Percentiles rank a stretch among this genome's conserved stretches.
phyloP scores from a whole-genome alignment of 2,797 vertebrate species.

The Halcyon smyrnensis region DNA sequence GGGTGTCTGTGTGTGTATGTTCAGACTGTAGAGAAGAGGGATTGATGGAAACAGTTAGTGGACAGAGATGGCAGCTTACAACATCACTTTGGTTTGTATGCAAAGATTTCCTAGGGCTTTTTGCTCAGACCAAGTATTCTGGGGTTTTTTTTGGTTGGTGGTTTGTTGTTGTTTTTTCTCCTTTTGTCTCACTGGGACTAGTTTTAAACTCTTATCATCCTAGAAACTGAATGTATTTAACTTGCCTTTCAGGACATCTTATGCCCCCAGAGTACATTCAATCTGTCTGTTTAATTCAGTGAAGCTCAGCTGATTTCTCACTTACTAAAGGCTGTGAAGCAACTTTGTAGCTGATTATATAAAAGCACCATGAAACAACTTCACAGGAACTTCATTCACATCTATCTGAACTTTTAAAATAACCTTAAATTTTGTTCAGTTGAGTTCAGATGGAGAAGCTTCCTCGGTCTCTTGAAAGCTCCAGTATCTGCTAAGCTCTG shows the following conservation, averaged over 20 bases:
- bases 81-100: not conserved
- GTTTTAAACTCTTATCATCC: constrained; percentile 32
- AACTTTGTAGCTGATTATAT: constrained; percentile 49
- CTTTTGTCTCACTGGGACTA: not conserved
- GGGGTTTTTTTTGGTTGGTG: not conserved
- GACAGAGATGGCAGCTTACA: not conserved
- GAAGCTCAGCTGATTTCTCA: constrained; percentile 58
- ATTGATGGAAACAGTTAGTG: not conserved
- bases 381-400: constrained; percentile 18
- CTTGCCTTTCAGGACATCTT: constrained; percentile 51
- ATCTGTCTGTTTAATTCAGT: constrained; percentile 61
- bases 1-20: not conserved
- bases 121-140: not conserved
- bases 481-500: not conserved
- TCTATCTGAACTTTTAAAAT: constrained; percentile 42
- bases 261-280: not conserved
- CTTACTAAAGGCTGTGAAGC: constrained; percentile 39
- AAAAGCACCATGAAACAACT: constrained; percentile 22
- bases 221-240: constrained; percentile 44
- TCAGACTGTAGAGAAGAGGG: not conserved
- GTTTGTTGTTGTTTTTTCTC: not conserved
- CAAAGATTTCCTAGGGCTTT: not conserved
- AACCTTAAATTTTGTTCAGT: constrained; percentile 37
- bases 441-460: constrained; percentile 10
- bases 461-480: not conserved